Percentiles rank a stretch among this genome's conserved stretches.
Evolutionary conservation across 37 sponge, comb jelly and placozoan genomes (phyloP).

Genomic region (Chondrilla cf. caribensis): DNA sequence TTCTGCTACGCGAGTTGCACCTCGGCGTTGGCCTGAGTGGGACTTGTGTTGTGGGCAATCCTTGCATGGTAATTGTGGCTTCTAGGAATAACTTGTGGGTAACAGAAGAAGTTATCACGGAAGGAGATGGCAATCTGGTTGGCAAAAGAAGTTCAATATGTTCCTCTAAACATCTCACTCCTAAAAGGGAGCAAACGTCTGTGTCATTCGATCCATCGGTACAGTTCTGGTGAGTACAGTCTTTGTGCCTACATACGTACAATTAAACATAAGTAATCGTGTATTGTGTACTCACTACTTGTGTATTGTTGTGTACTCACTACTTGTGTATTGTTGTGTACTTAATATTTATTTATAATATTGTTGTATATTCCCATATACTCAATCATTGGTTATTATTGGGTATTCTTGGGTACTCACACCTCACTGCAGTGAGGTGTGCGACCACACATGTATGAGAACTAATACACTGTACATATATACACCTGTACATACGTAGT

Average conservation of each 20-base stretch:
- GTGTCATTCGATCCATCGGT: neutral
- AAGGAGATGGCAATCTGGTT: neutral
- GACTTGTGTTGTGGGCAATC: constrained; percentile 28
- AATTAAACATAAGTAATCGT: neutral
- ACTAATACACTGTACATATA: no score
- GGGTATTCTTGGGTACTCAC: no score
- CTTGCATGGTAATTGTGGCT: constrained; percentile 48
- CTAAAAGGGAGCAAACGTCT: neutral
- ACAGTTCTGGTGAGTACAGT: constrained; percentile 3
- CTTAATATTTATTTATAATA: no score
- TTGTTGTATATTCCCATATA: no score
- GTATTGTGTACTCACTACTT: no score
- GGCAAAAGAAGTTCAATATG: no score
- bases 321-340: no score
- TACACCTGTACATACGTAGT: no score
- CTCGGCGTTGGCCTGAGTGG: constrained; percentile 34
- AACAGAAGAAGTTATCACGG: constrained; percentile 26
- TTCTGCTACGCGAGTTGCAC: constrained; percentile 55
- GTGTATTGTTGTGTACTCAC: no score
- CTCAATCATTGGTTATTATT: no score
- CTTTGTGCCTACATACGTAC: neutral
- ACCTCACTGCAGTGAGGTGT: no score
- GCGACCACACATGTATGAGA: no score
- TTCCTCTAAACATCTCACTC: neutral
- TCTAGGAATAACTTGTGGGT: constrained; percentile 36